These are phyloP conservation scores for Megalonaias nervosa DNA, from an alignment of 1,140 invertebrate genomes.

Conservation along the genomic window DNA sequence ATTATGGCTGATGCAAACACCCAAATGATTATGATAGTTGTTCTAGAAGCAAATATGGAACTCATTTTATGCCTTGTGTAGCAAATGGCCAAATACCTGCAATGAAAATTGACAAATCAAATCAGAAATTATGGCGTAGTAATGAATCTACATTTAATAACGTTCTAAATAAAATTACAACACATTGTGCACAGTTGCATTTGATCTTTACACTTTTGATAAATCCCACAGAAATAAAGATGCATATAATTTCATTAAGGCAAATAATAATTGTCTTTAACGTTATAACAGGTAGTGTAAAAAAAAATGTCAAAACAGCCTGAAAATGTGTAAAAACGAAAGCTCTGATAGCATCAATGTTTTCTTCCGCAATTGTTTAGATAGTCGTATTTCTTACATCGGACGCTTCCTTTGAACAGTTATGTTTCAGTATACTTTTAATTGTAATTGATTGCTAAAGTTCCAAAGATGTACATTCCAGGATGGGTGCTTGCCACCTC, in stretches of 20 bases:
- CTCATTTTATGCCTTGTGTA: constrained; percentile 94
- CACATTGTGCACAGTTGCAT: not conserved
- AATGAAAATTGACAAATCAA: constrained; percentile 11
- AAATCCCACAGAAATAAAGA: constrained; percentile 82
- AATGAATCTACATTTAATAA: not conserved
- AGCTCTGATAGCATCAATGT: too few species aligned
- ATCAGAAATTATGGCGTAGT: too few species aligned
- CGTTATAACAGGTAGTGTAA: too few species aligned
- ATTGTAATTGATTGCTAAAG: too few species aligned
- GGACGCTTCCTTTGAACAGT: too few species aligned
- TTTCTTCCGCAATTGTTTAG: too few species aligned
- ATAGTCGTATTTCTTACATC: too few species aligned
- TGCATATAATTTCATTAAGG: constrained; percentile 92
- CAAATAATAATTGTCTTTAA: constrained; percentile 91
- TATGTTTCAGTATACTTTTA: too few species aligned
- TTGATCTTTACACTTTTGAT: not conserved
- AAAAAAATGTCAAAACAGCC: too few species aligned
- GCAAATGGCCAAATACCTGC: constrained; percentile 94
- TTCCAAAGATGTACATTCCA: too few species aligned
- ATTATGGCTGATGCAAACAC: constrained; percentile 87
- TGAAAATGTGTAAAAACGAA: too few species aligned
- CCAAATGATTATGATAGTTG: constrained; percentile 94
- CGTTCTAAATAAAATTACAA: not conserved
- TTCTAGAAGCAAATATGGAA: constrained; percentile 85
- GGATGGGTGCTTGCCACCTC: too few species aligned